phyloP scores from a whole-genome alignment of 1,140 invertebrate species.

The Drosophila oshimai region DNA sequence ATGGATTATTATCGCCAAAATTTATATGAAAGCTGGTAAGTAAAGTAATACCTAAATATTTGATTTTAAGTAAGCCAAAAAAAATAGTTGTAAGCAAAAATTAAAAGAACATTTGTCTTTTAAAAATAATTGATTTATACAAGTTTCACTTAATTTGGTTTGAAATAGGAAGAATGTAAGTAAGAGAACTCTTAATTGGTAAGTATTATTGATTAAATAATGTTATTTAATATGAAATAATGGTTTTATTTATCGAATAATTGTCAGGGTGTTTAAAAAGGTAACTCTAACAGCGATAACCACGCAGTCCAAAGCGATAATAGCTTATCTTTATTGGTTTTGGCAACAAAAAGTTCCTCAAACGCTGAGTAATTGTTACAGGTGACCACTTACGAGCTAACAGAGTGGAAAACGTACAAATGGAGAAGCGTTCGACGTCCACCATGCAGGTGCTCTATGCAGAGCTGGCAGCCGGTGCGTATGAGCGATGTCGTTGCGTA shows the following conservation, averaged over 20 bases:
- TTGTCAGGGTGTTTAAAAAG: background rate
- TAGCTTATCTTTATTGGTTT: slow-evolving; percentile 58
- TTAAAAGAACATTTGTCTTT: too few relatives aligned
- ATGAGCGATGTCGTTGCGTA: slow-evolving; percentile 17
- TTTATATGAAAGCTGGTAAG: too few relatives aligned
- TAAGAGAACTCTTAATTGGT: background rate
- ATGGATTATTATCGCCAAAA: too few relatives aligned
- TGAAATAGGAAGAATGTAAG: too few relatives aligned
- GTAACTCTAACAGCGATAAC: background rate
- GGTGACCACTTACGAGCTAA: background rate
- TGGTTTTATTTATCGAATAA: background rate
- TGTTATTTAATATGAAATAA: background rate
- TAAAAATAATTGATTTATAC: too few relatives aligned
- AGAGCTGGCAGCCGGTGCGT: slow-evolving; percentile 60
- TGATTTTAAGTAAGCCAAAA: too few relatives aligned
- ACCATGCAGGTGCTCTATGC: slow-evolving; percentile 60
- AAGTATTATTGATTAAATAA: background rate
- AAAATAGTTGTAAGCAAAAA: too few relatives aligned
- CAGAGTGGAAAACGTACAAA: slow-evolving; percentile 3
- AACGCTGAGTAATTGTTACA: slow-evolving; percentile 16
- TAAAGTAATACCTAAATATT: too few relatives aligned
- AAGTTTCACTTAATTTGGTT: too few relatives aligned
- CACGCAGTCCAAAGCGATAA: slow-evolving; percentile 11
- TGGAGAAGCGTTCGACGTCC: slow-evolving; percentile 52
- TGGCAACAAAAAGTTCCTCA: background rate